Evolutionary conservation across 1,140 invertebrate species (phyloP).

Genomic region (Drosophila repleta): DNA sequence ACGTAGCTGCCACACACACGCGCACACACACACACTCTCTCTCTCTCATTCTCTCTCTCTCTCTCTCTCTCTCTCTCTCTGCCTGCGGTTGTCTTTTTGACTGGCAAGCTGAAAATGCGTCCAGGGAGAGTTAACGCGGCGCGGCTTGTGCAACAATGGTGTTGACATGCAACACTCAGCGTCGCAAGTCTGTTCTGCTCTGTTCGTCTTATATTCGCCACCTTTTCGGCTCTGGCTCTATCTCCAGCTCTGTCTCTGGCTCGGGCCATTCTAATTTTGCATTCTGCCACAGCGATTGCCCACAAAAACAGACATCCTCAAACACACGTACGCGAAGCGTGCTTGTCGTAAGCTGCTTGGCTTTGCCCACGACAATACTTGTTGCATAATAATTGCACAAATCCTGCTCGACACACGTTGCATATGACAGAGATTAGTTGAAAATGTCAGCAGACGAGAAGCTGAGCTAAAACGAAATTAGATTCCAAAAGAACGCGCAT

Average conservation of each 20-base stretch:
- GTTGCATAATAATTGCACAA: conserved; percentile 64
- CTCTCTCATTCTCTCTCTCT: no score
- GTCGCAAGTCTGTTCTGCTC: background rate
- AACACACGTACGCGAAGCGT: background rate
- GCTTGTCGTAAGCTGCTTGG: conserved; percentile 19
- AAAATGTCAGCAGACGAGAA: no score
- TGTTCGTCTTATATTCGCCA: background rate
- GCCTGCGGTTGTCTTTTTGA: conserved; percentile 49
- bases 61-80: background rate
- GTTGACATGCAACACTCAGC: conserved; percentile 57
- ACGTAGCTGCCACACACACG: conserved; percentile 53
- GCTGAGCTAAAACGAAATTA: background rate
- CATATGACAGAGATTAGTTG: conserved; percentile 1
- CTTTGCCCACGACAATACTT: conserved; percentile 63
- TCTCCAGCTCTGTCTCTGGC: conserved; percentile 25
- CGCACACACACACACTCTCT: conserved; percentile 12
- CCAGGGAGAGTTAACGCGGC: conserved; percentile 49
- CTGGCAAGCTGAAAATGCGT: conserved; percentile 63
- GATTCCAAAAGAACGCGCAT: no score
- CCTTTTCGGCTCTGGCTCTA: conserved; percentile 12
- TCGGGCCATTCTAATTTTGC: conserved; percentile 63
- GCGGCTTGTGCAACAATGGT: conserved; percentile 51
- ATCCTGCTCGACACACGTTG: conserved; percentile 7
- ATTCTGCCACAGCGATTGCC: conserved; percentile 46
- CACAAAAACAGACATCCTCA: conserved; percentile 16